Evolutionary conservation across 2,888 invertebrate species (phyloP).

Genomic region (Andrena praecox): DNA sequence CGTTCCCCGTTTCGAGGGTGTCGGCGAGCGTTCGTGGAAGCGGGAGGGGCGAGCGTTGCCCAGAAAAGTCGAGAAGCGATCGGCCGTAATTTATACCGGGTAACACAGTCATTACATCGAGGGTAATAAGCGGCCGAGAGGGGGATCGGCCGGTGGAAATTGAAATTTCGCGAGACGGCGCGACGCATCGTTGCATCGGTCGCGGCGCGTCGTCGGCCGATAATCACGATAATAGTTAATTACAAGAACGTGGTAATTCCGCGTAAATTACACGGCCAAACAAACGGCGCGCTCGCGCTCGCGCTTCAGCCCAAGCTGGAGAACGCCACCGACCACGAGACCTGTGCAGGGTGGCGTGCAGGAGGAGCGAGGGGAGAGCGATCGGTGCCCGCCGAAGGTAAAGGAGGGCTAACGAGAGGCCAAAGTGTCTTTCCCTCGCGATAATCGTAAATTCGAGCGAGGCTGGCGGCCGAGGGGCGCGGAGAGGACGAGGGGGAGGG

Average conservation of each 20-base stretch:
- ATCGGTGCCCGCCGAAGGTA: constrained; percentile 1
- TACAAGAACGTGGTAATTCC: constrained; percentile 61
- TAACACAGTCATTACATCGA: constrained; percentile 64
- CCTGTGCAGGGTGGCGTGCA: background rate
- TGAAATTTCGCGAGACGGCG: constrained; percentile 60
- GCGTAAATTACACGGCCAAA: constrained; percentile 60
- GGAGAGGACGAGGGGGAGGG: background rate
- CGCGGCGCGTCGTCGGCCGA: constrained; percentile 55
- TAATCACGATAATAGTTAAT: constrained; percentile 67
- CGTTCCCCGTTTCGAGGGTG: constrained; percentile 1
- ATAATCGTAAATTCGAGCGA: constrained; percentile 52
- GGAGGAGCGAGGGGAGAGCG: background rate
- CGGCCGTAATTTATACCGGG: constrained; percentile 55
- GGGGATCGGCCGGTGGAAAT: constrained; percentile 61
- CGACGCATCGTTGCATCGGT: constrained; percentile 47
- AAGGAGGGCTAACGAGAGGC: constrained; percentile 26
- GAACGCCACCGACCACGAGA: background rate
- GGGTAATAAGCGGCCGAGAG: constrained; percentile 48
- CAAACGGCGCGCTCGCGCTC: constrained; percentile 39
- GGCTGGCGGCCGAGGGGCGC: background rate
- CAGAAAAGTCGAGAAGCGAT: constrained; percentile 42
- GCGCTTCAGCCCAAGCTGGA: background rate
- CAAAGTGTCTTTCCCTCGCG: constrained; percentile 21
- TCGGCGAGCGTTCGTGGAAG: background rate
- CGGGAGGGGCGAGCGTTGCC: background rate